These are phyloP conservation scores for Odiellus spinosus DNA, from an alignment of 2,888 invertebrate genomes.

Conservation along the genomic window DNA sequence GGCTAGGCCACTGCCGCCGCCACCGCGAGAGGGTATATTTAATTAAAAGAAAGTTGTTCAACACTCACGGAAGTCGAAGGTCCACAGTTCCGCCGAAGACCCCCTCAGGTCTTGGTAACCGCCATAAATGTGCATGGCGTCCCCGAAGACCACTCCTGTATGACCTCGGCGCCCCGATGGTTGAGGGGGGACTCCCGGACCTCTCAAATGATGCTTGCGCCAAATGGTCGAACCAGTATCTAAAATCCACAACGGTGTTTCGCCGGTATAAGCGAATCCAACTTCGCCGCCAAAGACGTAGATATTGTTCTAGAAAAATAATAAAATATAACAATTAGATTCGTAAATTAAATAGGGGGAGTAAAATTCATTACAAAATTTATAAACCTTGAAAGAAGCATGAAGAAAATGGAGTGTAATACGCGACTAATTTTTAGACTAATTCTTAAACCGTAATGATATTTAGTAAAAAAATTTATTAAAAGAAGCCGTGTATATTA, in stretches of 20 bases:
- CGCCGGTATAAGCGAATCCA: constrained; percentile 53
- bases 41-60: not conserved
- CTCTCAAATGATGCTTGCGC: constrained; percentile 17
- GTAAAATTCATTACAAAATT: too few relatives aligned
- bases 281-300: constrained; percentile 79
- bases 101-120: constrained; percentile 73
- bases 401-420: too few relatives aligned
- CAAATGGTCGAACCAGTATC: constrained; percentile 36
- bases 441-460: too few relatives aligned
- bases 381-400: too few relatives aligned
- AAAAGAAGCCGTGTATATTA: too few relatives aligned
- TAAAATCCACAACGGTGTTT: constrained; percentile 72
- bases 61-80: constrained; percentile 59
- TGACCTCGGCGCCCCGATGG: constrained; percentile 70
- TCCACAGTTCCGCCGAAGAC: constrained; percentile 71
- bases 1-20: too few relatives aligned
- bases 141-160: constrained; percentile 58
- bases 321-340: constrained; percentile 3
- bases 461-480: too few relatives aligned
- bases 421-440: too few relatives aligned
- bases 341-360: too few relatives aligned
- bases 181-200: constrained; percentile 11
- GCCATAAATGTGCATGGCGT: constrained; percentile 66
- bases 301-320: constrained; percentile 34
- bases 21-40: too few relatives aligned